Percentiles rank a stretch among this genome's conserved stretches.
phyloP scores from a whole-genome alignment of 2,888 invertebrate species.

The Drosophila crucigera region DNA sequence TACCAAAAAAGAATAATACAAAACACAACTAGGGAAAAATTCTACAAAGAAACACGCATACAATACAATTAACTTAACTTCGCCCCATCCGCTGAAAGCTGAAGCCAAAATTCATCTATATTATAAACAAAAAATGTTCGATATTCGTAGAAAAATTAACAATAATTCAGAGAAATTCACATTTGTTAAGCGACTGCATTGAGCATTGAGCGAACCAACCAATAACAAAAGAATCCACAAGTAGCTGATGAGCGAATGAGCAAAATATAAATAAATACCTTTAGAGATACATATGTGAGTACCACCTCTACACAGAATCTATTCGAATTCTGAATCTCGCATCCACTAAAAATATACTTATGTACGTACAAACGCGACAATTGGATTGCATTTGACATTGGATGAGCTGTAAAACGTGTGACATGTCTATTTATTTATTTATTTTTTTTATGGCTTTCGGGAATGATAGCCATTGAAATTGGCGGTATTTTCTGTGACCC shows the following conservation, averaged over 20 bases:
- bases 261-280: slow-evolving; percentile 53
- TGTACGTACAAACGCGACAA: slow-evolving; percentile 33
- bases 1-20: slow-evolving; percentile 29
- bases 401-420: slow-evolving; percentile 33
- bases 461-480: slow-evolving; percentile 13
- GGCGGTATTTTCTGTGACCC: slow-evolving; percentile 20
- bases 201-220: slow-evolving; percentile 28
- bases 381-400: slow-evolving; percentile 58
- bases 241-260: slow-evolving; percentile 61
- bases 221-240: slow-evolving; percentile 69
- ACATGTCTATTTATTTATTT: slow-evolving; percentile 14
- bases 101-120: slow-evolving; percentile 23
- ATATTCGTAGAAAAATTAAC: slow-evolving; percentile 23
- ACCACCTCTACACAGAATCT: neutral
- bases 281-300: slow-evolving; percentile 16
- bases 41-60: slow-evolving; percentile 16
- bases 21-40: slow-evolving; percentile 27
- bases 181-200: slow-evolving; percentile 32
- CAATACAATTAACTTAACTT: slow-evolving; percentile 35
- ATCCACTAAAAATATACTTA: slow-evolving; percentile 23
- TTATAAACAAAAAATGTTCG: slow-evolving; percentile 53
- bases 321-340: slow-evolving; percentile 6
- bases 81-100: slow-evolving; percentile 6
- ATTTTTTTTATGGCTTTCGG: slow-evolving; percentile 5
- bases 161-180: slow-evolving; percentile 37